Conservation (phyloP, 2,113 vertebrate species). For the Bettongia penicillata region DNA sequence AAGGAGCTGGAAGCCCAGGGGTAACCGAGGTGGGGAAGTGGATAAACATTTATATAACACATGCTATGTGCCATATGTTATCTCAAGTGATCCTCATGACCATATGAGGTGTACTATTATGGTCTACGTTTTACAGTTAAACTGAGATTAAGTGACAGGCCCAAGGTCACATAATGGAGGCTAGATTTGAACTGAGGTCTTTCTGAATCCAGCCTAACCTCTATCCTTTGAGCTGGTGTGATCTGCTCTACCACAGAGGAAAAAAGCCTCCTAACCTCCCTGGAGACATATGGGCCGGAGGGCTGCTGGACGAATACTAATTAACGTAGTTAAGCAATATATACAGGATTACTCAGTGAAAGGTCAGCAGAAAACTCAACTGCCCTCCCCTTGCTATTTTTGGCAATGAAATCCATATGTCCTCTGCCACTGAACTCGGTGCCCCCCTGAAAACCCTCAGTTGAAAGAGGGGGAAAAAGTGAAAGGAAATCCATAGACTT, state of each 20-base stretch:
- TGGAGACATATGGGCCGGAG: slow-evolving; percentile 60
- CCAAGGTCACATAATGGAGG: background rate
- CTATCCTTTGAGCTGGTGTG: background rate
- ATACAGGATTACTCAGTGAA: slow-evolving; percentile 37
- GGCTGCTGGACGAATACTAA: background rate
- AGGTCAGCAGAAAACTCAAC: slow-evolving; percentile 63
- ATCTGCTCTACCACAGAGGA: background rate
- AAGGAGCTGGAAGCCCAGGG: background rate
- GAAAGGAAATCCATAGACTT: background rate
- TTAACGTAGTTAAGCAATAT: slow-evolving; percentile 27
- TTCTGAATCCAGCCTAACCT: background rate
- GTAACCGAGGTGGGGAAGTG: background rate
- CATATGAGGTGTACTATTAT: background rate
- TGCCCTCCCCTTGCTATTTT: background rate
- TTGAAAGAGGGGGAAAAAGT: background rate
- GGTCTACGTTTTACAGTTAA: background rate
- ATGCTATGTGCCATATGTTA: background rate
- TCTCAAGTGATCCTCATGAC: background rate
- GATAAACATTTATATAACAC: background rate
- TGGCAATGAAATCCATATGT: slow-evolving; percentile 79
- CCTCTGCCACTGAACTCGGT: accelerated
- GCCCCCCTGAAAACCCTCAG: background rate
- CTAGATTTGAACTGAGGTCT: background rate
- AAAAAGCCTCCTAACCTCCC: background rate
- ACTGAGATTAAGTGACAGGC: background rate